Conservation (phyloP, 1,140 invertebrate species). For the Drusus annulatus region DNA sequence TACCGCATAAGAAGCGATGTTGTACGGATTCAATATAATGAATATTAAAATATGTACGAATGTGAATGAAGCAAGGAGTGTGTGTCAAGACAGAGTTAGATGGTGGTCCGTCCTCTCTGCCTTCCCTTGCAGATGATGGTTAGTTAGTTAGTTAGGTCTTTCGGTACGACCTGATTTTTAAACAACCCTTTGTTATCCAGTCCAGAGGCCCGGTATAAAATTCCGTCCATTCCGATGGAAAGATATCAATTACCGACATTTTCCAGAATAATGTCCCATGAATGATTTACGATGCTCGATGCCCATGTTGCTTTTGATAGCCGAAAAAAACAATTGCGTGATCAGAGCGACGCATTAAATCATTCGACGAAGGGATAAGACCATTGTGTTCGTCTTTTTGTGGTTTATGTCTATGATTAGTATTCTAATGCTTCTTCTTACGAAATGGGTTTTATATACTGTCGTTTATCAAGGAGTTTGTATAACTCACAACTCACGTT, state of each 20-base stretch:
- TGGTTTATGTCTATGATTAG: constrained; percentile 55
- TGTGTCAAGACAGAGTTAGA: no score
- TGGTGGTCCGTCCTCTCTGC: no score
- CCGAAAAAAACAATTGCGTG: constrained; percentile 46
- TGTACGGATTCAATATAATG: no score
- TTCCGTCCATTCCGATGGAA: constrained; percentile 14
- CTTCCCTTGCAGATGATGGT: no score
- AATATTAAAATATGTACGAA: no score
- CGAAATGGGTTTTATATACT: constrained; percentile 48
- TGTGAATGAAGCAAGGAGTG: no score
- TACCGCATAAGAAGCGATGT: no score
- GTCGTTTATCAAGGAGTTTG: constrained; percentile 52
- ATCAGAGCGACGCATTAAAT: constrained; percentile 53
- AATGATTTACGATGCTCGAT: constrained; percentile 26
- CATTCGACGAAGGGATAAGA: constrained; percentile 39
- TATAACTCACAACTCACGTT: constrained; percentile 44
- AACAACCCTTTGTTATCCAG: constrained; percentile 13
- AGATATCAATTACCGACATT: constrained; percentile 46
- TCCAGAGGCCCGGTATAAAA: constrained; percentile 8
- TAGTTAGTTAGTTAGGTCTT: no score
- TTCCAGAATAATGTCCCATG: constrained; percentile 20
- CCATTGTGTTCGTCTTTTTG: constrained; percentile 53
- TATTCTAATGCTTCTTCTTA: constrained; percentile 55
- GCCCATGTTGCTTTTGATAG: constrained; percentile 25
- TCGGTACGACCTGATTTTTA: no score